phyloP scores from a whole-genome alignment of 1,140 invertebrate species.

The Vollenhovia emeryi region DNA sequence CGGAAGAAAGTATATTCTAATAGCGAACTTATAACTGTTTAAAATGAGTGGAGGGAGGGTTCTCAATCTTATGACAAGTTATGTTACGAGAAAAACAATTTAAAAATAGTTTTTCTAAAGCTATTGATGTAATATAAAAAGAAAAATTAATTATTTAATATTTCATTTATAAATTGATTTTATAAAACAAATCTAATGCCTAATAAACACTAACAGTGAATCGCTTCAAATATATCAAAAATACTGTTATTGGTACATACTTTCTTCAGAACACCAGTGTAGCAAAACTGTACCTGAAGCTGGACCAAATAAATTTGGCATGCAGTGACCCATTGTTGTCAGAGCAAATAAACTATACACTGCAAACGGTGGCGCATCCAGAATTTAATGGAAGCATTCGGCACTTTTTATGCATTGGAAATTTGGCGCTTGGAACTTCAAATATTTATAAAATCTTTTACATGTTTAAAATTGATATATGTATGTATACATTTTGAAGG shows the following conservation, averaged over 20 bases:
- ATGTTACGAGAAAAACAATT: background rate
- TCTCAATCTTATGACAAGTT: background rate
- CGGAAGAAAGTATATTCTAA: background rate
- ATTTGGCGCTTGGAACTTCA: background rate
- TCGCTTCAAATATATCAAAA: background rate
- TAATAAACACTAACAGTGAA: background rate
- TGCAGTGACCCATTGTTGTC: slow-evolving; percentile 13
- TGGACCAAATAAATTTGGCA: slow-evolving; percentile 57
- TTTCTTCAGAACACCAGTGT: slow-evolving; percentile 4
- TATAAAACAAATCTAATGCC: background rate
- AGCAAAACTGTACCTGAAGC: slow-evolving; percentile 63
- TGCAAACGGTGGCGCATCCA: background rate
- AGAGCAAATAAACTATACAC: slow-evolving; percentile 10
- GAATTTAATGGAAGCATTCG: slow-evolving; percentile 21
- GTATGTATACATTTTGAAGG: background rate
- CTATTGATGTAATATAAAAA: background rate
- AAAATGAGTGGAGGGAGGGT: background rate
- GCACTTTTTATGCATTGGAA: background rate
- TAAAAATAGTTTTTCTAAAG: background rate
- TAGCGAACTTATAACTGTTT: slow-evolving; percentile 10
- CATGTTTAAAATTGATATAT: slow-evolving; percentile 6
- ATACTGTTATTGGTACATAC: background rate
- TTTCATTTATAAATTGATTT: background rate
- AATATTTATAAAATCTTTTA: background rate
- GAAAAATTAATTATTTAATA: background rate